Evolutionary conservation across 2,888 invertebrate genomes (phyloP), one percentile per base, ranked within the genome.

Genomic region (Scaptomyza tumidula): DNA sequence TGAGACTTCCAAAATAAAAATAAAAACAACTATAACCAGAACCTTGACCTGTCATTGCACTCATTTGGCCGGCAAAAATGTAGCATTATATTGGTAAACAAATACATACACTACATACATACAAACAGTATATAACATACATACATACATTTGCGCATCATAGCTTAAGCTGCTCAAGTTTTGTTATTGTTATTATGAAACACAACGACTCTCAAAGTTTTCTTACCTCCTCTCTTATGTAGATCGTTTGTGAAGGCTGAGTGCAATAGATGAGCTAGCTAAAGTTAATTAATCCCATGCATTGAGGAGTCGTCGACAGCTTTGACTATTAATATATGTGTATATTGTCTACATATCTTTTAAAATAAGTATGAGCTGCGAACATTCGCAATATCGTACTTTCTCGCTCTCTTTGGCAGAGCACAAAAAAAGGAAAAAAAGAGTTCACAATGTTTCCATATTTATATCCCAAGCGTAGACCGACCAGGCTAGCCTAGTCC

Each of bases 331-430:
- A 35, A 50, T 50, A 50, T 35, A n/a, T n/a, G n/a, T n/a, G n/a
- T n/a, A n/a, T n/a, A n/a, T n/a, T n/a, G n/a, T n/a, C n/a, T n/a
- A n/a, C n/a, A n/a, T 53, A 24, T 24, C 24, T 24, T 62, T 56
- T 62, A 44, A 71, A 71, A 53, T 71, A 63, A 65, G 37, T 65
- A 45, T 63, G 64, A 66, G 65, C 65, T 43, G 48, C 33, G 5
- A 29, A 29, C 29, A 1, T 29, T 29, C 29, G 29, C 29, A 6
- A 29, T 7, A 29, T 29, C 7, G 7, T 29, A 0, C 29, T 29
- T 27, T 46, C 27, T n/a, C 14, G 6, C 35, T 24, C 27, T 19
- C 6, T 19, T 7, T 13, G 31, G 11, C 16, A 24, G 10, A 39
- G 57, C 31, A 14, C 33, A 43, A 4, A 6, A 1, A 24, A 1